Evolutionary conservation across 1,140 invertebrate genomes (phyloP).

Genomic region (Rhynchophorus ferrugineus): DNA sequence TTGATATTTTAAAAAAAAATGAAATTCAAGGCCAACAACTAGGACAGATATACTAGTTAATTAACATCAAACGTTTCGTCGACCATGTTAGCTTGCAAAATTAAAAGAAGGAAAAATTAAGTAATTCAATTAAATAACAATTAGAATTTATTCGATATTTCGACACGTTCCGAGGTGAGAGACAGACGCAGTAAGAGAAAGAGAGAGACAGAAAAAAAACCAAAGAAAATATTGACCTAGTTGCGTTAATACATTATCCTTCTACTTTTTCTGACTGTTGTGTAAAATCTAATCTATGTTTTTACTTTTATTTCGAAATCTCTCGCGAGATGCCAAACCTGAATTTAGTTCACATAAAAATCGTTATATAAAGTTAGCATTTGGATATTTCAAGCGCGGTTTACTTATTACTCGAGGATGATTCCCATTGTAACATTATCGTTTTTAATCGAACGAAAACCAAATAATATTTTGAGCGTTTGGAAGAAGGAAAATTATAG

Average conservation of each 20-base stretch:
- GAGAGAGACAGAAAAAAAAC: slow-evolving; percentile 10
- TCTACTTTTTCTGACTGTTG: slow-evolving; percentile 19
- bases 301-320: slow-evolving; percentile 20
- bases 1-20: not conserved
- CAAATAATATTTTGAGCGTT: too few species aligned
- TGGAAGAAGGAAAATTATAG: not conserved
- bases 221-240: slow-evolving; percentile 19
- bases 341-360: slow-evolving; percentile 16
- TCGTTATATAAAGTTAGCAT: not conserved
- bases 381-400: too few species aligned
- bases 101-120: not conserved
- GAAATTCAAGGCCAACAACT: not conserved
- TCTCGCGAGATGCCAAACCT: slow-evolving; percentile 15
- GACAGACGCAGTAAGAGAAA: too few species aligned
- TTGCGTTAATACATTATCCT: slow-evolving; percentile 14
- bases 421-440: too few species aligned
- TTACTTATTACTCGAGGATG: too few species aligned
- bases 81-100: too few species aligned
- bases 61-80: not conserved
- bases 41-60: not conserved
- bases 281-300: slow-evolving; percentile 20
- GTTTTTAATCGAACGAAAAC: too few species aligned
- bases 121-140: not conserved
- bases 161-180: slow-evolving; percentile 14
- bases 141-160: slow-evolving; percentile 10